These are phyloP conservation scores for Dascyllus trimaculatus DNA, from an alignment of 2,113 vertebrate species.

Conservation along the genomic window DNA sequence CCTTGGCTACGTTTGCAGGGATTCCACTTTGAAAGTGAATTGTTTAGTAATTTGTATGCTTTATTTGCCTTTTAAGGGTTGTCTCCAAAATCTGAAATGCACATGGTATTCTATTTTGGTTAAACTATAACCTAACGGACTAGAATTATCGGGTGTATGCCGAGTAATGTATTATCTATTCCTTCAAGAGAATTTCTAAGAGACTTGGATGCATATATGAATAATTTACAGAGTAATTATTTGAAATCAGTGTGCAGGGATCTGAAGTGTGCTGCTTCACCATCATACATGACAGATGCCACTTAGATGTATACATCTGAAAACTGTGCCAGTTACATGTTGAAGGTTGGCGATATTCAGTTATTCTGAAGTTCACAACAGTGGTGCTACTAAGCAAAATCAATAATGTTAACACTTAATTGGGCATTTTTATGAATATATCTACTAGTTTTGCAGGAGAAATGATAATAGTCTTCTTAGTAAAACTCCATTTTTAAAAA, in stretches of 20 bases:
- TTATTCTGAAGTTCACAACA: constrained; percentile 1
- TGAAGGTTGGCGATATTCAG: not conserved
- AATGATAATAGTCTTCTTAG: not conserved
- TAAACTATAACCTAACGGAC: constrained; percentile 39
- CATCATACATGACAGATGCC: constrained; percentile 1
- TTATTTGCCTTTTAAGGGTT: constrained; percentile 5
- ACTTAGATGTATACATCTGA: not conserved
- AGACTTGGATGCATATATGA: constrained; percentile 14
- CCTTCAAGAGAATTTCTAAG: constrained; percentile 12
- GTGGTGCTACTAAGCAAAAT: not conserved
- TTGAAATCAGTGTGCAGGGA: constrained; percentile 21
- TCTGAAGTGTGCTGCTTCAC: constrained; percentile 5
- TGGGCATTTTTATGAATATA: not conserved
- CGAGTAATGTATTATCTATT: constrained; percentile 35
- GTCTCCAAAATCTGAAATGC: not conserved
- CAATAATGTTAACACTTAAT: not conserved
- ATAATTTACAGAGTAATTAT: constrained; percentile 49
- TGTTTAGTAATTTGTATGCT: constrained; percentile 1
- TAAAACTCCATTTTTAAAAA: constrained; percentile 10
- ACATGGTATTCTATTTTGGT: constrained; percentile 29
- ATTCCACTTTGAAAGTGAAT: constrained; percentile 26
- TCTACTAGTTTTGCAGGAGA: not conserved
- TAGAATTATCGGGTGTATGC: constrained; percentile 14
- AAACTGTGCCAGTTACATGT: not conserved
- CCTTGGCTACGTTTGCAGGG: constrained; percentile 34